Conservation (phyloP, 2,797 vertebrate genomes). For the Hypotaenidia philippensis region DNA sequence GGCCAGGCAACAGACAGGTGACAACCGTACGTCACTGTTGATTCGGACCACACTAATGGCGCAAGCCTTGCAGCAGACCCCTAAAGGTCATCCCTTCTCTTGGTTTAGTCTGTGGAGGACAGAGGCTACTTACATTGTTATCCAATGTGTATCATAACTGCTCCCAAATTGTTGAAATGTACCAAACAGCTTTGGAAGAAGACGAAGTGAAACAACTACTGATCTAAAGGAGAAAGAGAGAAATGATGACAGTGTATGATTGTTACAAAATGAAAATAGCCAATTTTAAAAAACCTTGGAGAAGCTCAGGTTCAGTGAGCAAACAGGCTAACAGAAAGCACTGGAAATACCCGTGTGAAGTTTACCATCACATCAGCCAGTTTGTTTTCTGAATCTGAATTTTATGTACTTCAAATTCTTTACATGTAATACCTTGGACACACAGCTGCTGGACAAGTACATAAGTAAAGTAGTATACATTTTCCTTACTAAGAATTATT, state of each 20-base stretch:
- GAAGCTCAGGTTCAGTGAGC: background rate
- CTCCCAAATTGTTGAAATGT: constrained; percentile 99
- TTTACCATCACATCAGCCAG: background rate
- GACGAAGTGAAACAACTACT: constrained; percentile 96
- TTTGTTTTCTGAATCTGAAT: background rate
- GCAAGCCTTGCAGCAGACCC: background rate
- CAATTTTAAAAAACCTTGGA: background rate
- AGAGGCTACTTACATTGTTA: constrained; percentile 91
- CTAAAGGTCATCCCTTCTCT: background rate
- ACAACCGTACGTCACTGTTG: background rate
- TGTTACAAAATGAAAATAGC: background rate
- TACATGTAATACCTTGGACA: background rate
- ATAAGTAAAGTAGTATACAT: background rate
- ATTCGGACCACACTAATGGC: background rate
- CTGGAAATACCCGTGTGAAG: background rate
- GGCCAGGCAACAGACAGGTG: background rate
- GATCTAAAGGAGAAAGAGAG: constrained; percentile 83
- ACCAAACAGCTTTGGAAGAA: constrained; percentile 97
- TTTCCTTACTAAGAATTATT: background rate
- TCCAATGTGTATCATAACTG: constrained; percentile 99
- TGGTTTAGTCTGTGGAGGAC: background rate
- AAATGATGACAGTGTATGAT: background rate
- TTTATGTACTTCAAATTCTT: background rate
- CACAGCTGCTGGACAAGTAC: background rate
- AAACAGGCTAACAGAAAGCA: background rate